A percentile compares a stretch with the other conserved stretches of the same genome.
Evolutionary conservation across 2,888 invertebrate genomes (phyloP).

Genomic region (Xylota segnis): DNA sequence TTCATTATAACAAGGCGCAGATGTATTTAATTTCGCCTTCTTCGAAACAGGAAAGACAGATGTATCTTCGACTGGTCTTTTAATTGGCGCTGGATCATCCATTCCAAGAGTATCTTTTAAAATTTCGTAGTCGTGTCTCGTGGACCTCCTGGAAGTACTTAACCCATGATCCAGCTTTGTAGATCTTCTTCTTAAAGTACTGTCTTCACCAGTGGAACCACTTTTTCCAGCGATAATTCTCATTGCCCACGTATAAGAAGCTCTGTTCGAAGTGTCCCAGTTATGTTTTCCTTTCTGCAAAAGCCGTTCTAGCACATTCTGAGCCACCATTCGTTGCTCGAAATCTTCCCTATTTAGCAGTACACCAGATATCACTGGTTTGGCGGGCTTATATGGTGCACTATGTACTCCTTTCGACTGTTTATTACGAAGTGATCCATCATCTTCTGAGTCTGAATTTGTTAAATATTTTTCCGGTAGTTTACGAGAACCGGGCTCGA

Average conservation of each 20-base stretch:
- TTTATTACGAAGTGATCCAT: not conserved
- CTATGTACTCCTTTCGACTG: not conserved
- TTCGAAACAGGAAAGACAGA: not conserved
- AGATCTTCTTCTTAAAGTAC: not conserved
- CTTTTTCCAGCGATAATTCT: not conserved
- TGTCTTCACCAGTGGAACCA: not conserved
- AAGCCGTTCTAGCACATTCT: not conserved
- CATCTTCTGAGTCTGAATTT: not conserved
- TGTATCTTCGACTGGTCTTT: not conserved
- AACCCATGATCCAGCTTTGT: not conserved
- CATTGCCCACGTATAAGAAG: not conserved
- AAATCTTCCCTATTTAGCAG: not conserved
- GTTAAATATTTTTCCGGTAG: not conserved
- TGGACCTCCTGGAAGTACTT: not conserved
- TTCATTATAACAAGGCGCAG: not conserved
- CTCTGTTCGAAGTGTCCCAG: slow-evolving; percentile 2
- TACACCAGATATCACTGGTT: not conserved
- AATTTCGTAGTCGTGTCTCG: not conserved
- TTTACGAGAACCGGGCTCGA: slow-evolving; percentile 22
- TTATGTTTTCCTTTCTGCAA: not conserved
- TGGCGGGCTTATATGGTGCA: not conserved
- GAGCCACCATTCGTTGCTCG: not conserved
- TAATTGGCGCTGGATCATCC: not conserved
- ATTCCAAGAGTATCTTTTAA: not conserved
- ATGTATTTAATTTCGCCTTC: not conserved